Base-by-base conservation (phyloP, 2,888 invertebrate genomes). In the Netelia virgata region DNA sequence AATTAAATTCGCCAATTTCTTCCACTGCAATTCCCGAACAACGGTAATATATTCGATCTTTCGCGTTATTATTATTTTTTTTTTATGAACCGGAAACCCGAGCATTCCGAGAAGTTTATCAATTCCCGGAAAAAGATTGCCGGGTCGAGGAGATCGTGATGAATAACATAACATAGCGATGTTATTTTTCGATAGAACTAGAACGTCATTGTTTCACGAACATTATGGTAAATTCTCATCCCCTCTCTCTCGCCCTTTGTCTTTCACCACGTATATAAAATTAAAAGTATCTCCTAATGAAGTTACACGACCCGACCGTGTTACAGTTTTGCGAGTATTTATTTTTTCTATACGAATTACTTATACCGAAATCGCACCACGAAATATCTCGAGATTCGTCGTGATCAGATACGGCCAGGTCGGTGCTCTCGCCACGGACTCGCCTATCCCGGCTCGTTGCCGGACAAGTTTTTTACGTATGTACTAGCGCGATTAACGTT, bases 401-500 rank as follows among this genome's bases (percentile, higher is more conserved):
- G 43, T 61, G 55, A 73, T 68, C 61, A 83, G 78, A 57, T 50
- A 47, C 10, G 63, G 36, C 16, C 73, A 41, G 41, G 63, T 69
- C 72, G 77, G 74, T 64, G 64, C 64, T 72, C 72, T 66, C 43
- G 41, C 47, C 53, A 10, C 41, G 50, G 61, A 28, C 18, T 50
- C 61, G 8, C 16, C 8, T n/a, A 53, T 20, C 61, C 73, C 41
- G 64, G 78, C 63, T 69, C 61, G 77, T 82, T 82, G 82, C 76
- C 50, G 76, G 41, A 74, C 68, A 61, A 74, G 74, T 76, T 81
- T 76, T 72, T 72, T 16, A 16, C 16, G 70, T 16, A 16, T 10
- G 70, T 66, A 66, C 76, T 66, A 68, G 66, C 70, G 20, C 82
- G 82, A 82, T 82, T 82, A 82, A 82, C 82, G 72, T 72, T 72